Evolutionary conservation across 2,888 invertebrate genomes (phyloP), one percentile per base, ranked within the genome.

Genomic region (Ypsolopha sequella): DNA sequence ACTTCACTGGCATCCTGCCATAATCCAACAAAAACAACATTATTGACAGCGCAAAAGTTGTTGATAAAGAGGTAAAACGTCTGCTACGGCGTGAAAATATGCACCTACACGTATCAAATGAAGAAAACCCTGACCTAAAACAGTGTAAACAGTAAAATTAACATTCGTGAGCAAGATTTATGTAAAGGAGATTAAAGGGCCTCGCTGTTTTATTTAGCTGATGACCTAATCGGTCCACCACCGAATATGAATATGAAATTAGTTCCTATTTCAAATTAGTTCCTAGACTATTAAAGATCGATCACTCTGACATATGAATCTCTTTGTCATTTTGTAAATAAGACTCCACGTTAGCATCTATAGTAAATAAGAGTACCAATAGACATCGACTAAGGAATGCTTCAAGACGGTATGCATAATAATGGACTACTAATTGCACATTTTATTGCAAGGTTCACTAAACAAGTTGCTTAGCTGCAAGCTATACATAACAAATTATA

Each of bases 41-140:
- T 36, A 13, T 6, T 9, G 10, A 36, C 13, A 35, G 11, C 11
- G 13, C 1, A 47, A 35, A 11, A 41, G 13, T 13, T 13, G 13
- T 6, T n/a, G n/a, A 13, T 7, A 41, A 41, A 11, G 41, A 11
- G 7, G 41, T 11, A 7, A 41, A 41, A 43, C 13, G 4, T 7
- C 1, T 7, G 43, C 13, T 6, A 13, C 43, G 8, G 36, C 34
- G 11, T 36, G 33, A 34, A 46, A 24, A 46, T 46, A 11, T 43
- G 34, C 48, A 41, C 39, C 48, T 41, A 41, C 39, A 33, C 34
- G 13, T 13, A 3, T 36, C 36, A 11, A 36, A 47, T 11, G 36
- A 47, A 36, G 34, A 43, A 60, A 57, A 60, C 69, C 70, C 70
- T 72, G 72, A 70, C 72, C 69, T 58, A 56, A 62, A 68, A 66